Evolutionary conservation across 2,888 invertebrate species (phyloP), one percentile per base, ranked within the genome.

Genomic region (Drosophila anomalipes): DNA sequence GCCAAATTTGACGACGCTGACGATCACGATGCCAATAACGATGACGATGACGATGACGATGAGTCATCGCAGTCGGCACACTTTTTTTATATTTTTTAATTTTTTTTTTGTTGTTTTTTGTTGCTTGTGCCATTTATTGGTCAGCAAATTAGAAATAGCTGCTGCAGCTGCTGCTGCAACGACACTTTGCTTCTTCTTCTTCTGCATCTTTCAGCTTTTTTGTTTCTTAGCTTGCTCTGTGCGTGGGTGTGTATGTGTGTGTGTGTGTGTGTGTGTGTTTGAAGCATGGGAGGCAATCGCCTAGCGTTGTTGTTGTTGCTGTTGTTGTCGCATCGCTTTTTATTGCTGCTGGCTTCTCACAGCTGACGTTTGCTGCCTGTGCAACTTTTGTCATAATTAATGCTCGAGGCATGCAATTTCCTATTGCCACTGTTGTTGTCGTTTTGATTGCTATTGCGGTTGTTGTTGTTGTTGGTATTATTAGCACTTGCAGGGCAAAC

Each of bases 381-480:
- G 88, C 75, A 71, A 70, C 75, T 81, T 86, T 75, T 87, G 82
- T 84, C 75, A 89, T 89, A 84, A 85, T 85, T 86, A 89, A 81
- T 81, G 83, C 60, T 57, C 52, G 54, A 70, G 65, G 69, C 77
- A 72, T 86, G 89, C 79, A 75, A 72, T 77, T 86, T 79, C 70
- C 70, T 79, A 51, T 58, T 26, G 39, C 61, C 9, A 47, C 47
- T n/a, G 41, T 5, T 47, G 47, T 22, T 14, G 47, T 16, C 16
- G 16, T 26, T 47, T 26, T 47, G 26, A 47, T 47, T 19, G 16
- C 44, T 30, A 30, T 28, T 39, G 14, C 19, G 28, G 32, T 16
- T 64, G 33, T 19, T 52, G 33, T 49, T 61, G 32, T 30, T 66
- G 52, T 58, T 75, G 44, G 74, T 82, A 82, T 82, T 83, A 80